A percentile compares a stretch with the other conserved stretches of the same genome.
phyloP scores from a whole-genome alignment of 2,888 invertebrate species.

The Spisula solida region DNA sequence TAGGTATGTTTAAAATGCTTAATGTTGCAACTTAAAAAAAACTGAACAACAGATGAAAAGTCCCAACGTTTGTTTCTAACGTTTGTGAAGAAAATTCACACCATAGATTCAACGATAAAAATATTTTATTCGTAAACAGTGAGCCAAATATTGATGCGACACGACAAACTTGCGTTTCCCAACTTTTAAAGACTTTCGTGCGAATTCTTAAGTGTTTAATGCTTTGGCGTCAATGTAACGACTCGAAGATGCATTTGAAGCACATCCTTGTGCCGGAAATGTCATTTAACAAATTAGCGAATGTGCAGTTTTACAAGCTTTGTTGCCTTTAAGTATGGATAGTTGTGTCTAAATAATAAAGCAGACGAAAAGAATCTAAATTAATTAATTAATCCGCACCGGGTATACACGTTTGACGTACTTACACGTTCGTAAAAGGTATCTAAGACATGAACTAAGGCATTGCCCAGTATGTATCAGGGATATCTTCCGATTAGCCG shows the following conservation, averaged over 20 bases:
- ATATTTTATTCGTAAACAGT: slow-evolving; percentile 20
- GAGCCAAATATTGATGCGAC: slow-evolving; percentile 14
- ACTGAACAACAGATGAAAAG: background rate
- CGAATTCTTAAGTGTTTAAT: background rate
- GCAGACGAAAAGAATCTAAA: background rate
- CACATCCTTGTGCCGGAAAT: background rate
- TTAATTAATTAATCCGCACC: background rate
- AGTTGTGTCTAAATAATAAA: background rate
- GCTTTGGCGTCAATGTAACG: background rate
- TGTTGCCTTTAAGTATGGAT: background rate
- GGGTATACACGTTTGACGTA: background rate
- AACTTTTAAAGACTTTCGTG: background rate
- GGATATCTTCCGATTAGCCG: no score
- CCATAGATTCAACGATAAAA: slow-evolving; percentile 14
- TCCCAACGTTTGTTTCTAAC: background rate
- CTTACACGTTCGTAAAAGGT: background rate
- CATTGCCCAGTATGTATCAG: no score
- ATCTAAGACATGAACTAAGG: no score
- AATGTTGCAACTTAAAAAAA: no score
- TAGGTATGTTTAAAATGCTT: no score
- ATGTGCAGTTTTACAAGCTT: background rate
- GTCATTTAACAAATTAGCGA: background rate
- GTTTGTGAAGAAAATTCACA: background rate
- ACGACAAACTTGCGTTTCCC: slow-evolving; percentile 20
- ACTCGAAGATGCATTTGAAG: background rate